These are phyloP conservation scores for Heterotis niloticus DNA, from an alignment of 2,113 vertebrate genomes.

Conservation along the genomic window DNA sequence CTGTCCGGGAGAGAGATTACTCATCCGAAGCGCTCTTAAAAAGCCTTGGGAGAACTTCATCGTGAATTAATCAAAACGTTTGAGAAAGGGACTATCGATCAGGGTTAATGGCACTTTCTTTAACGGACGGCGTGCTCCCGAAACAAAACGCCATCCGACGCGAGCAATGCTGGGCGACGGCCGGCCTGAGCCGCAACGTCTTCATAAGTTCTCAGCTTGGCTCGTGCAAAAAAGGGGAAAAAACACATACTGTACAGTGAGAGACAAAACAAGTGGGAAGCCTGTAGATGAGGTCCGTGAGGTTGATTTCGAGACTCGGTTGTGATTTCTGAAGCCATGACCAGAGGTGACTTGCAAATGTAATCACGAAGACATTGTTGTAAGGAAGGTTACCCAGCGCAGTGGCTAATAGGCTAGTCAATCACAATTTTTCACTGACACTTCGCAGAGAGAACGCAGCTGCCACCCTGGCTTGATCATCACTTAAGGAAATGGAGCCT, in stretches of 20 bases:
- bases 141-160: conserved; percentile 23
- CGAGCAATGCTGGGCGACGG: not conserved
- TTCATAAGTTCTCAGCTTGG: not conserved
- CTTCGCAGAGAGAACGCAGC: conserved; percentile 15
- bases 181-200: not conserved
- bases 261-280: not conserved
- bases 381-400: conserved; percentile 35
- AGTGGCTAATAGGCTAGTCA: conserved; percentile 24
- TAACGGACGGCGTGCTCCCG: conserved; percentile 44
- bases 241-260: not conserved
- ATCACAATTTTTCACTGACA: conserved; percentile 11
- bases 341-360: conserved; percentile 37
- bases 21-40: conserved; percentile 37
- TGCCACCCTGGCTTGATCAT: not conserved
- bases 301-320: conserved; percentile 27
- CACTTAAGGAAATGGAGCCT: not conserved
- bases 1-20: conserved; percentile 58
- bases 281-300: conserved; percentile 7
- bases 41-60: conserved; percentile 53
- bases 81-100: conserved; percentile 48
- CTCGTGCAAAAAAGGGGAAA: not conserved
- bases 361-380: conserved; percentile 27
- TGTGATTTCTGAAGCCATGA: conserved; percentile 33
- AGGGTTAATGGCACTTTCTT: conserved; percentile 47
- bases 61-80: conserved; percentile 57